phyloP scores from a whole-genome alignment of 2,888 invertebrate species.

The Thymelicus lineola region DNA sequence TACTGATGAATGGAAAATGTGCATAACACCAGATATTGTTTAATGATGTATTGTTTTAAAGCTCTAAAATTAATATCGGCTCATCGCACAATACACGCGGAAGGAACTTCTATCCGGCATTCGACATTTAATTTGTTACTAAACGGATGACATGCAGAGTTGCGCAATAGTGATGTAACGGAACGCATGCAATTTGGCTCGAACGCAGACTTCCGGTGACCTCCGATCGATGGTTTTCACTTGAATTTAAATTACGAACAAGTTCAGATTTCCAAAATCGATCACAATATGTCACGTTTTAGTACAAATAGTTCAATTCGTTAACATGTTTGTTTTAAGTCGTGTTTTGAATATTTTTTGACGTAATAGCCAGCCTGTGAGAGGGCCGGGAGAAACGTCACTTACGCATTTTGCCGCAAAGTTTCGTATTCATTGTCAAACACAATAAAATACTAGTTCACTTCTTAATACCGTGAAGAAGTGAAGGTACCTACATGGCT shows the following conservation, averaged over 20 bases:
- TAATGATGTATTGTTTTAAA: too few species aligned
- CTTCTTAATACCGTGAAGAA: not conserved
- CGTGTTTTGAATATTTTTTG: not conserved
- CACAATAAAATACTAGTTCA: too few species aligned
- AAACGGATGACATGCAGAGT: constrained; percentile 31
- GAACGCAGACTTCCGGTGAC: constrained; percentile 30
- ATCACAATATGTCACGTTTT: not conserved
- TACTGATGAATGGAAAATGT: too few species aligned
- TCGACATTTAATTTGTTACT: constrained; percentile 19
- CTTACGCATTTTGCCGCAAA: too few species aligned
- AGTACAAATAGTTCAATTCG: not conserved
- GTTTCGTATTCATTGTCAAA: too few species aligned
- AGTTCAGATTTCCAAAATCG: constrained; percentile 5
- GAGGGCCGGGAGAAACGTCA: too few species aligned
- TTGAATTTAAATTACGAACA: constrained; percentile 32
- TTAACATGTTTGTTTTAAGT: not conserved
- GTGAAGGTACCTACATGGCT: not conserved
- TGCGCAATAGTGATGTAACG: constrained; percentile 27
- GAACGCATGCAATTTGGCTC: constrained; percentile 30
- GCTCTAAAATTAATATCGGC: too few species aligned
- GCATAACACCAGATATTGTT: too few species aligned
- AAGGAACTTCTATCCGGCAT: constrained; percentile 19
- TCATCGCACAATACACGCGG: not conserved
- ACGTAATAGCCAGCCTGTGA: too few species aligned
- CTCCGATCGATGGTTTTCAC: constrained; percentile 30